Base-by-base conservation (phyloP, 2,113 vertebrate species). In the Vulpes vulpes region DNA sequence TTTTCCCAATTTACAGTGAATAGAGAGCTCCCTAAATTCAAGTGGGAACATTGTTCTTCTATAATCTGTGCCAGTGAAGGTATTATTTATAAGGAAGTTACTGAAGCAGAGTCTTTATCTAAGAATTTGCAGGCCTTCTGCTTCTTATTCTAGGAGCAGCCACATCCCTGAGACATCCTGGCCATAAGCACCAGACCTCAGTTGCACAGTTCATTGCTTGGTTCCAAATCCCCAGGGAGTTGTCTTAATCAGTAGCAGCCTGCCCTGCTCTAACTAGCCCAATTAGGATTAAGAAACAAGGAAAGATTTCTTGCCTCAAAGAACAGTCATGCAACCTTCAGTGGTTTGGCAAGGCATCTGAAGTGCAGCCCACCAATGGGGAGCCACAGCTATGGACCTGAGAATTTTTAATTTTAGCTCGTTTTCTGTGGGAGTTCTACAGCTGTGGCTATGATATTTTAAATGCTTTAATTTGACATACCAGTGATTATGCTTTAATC, bases 351-450 rank as follows among this genome's bases (percentile, higher is more conserved):
- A 88, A 93, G 53, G 65, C 43, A 69, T 74, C 35, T 64, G 30
- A 64, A 89, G n/a, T 89, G 12, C 8, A 80, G 73, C 74, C 83
- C 25, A 95, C 49, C 94, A 86, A 59, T 73, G 43, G 62, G 74
- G 43, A 95, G 73, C 27, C 67, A 43, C 87, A 71, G 73, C 65
- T 82, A 92, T 15, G 15, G 59, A 80, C 62, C 74, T 71, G 49
- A 89, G 57, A 53, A 84, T 90, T 93, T 90, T 97, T 95, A 82
- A 97, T 95, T 95, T 97, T 87, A 95, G 83, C 23, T 91, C 43
- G 62, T 92, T 98, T 94, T 79, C 80, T 27, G 71, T 93, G 87
- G 65, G 74, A 93, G 93, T 86, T 95, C 90, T 94, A 95, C 51
- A 93, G 67, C 79, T 96, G 73, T 65, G 27, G 43, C 53, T 95